phyloP scores from a whole-genome alignment of 2,888 invertebrate species.

The Aquatica leii region DNA sequence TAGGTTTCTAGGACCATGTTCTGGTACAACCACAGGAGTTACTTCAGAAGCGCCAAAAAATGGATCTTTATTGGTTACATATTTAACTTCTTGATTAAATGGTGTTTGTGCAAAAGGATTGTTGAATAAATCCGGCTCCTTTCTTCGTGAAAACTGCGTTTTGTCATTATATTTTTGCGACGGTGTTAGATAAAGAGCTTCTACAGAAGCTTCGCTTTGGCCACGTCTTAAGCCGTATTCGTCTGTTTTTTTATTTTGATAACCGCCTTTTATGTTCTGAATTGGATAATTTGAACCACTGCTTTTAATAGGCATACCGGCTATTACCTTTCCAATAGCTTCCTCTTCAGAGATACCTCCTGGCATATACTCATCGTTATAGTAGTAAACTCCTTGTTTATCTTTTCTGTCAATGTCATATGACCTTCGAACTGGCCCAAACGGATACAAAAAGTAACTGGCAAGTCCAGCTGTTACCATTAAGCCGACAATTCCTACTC shows the following conservation, averaged over 20 bases:
- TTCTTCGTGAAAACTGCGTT: slow-evolving; percentile 28
- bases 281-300: slow-evolving; percentile 44
- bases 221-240: slow-evolving; percentile 44
- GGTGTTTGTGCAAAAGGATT: background rate
- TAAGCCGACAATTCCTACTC: slow-evolving; percentile 78
- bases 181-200: slow-evolving; percentile 47
- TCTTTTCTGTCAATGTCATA: slow-evolving; percentile 72
- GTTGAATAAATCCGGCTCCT: slow-evolving; percentile 16
- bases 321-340: slow-evolving; percentile 77
- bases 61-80: slow-evolving; percentile 51
- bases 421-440: slow-evolving; percentile 71
- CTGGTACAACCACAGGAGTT: slow-evolving; percentile 69
- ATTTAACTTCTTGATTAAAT: background rate
- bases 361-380: slow-evolving; percentile 72
- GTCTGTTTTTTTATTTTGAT: slow-evolving; percentile 44
- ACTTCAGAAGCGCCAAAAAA: slow-evolving; percentile 68
- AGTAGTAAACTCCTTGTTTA: slow-evolving; percentile 67
- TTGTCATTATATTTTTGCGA: slow-evolving; percentile 37
- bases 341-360: slow-evolving; percentile 80
- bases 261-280: slow-evolving; percentile 47
- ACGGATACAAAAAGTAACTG: slow-evolving; percentile 80
- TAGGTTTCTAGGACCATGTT: slow-evolving; percentile 68
- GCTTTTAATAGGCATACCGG: slow-evolving; percentile 62
- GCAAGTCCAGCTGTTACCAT: slow-evolving; percentile 79
- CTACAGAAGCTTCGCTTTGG: slow-evolving; percentile 45